Evolutionary conservation across 2,888 invertebrate genomes (phyloP).

Genomic region (Euplexia lucipara): DNA sequence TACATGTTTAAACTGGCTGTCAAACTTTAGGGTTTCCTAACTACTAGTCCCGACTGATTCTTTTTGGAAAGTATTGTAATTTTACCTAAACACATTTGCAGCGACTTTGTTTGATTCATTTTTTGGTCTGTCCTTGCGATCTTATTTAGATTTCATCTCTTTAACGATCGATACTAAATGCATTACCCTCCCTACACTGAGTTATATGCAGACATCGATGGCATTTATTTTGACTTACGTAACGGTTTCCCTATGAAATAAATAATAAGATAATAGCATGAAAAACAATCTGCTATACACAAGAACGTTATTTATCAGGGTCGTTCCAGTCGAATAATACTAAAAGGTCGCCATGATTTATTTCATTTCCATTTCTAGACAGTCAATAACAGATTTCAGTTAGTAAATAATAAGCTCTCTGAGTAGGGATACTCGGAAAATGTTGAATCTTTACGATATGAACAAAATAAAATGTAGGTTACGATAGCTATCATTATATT

Average conservation of each 20-base stretch:
- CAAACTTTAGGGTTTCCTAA: no score
- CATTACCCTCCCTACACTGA: conserved; percentile 2
- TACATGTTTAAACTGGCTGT: no score
- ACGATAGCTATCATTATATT: no score
- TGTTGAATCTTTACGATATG: background rate
- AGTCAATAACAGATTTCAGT: conserved; percentile 55
- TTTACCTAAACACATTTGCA: no score
- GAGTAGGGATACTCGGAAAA: conserved; percentile 11
- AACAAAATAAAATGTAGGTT: conserved; percentile 5
- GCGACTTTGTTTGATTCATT: no score
- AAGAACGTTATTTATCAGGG: conserved; percentile 42
- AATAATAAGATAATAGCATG: conserved; percentile 25
- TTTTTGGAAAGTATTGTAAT: no score
- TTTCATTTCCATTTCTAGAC: conserved; percentile 44
- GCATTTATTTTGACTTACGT: conserved; percentile 1
- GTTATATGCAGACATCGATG: background rate
- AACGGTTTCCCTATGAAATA: conserved; percentile 22
- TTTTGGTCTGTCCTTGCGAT: no score
- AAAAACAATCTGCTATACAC: conserved; percentile 41
- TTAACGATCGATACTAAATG: background rate
- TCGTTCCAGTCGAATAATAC: conserved; percentile 44
- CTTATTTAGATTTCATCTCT: background rate
- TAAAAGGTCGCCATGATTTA: conserved; percentile 46
- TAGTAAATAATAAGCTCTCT: conserved; percentile 42
- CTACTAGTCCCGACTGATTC: no score